Conservation (phyloP, 2,113 vertebrate genomes). For the Electrona antarctica region DNA sequence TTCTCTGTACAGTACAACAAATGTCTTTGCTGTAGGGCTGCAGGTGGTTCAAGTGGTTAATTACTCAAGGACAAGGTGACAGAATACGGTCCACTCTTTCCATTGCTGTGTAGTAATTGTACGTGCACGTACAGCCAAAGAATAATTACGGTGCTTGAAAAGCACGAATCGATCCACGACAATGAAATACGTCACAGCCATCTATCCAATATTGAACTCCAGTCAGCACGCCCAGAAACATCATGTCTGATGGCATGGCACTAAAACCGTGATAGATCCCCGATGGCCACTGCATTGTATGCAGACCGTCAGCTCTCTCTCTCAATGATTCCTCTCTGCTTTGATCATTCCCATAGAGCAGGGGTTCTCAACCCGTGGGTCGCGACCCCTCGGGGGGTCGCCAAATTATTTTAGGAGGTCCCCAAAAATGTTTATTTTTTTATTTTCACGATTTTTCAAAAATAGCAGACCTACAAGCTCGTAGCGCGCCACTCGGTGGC, state of each 20-base stretch:
- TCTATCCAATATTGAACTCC: slow-evolving; percentile 25
- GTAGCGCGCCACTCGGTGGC: too few relatives aligned
- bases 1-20: too few relatives aligned
- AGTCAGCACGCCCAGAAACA: slow-evolving; percentile 27
- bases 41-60: too few relatives aligned
- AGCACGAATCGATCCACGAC: slow-evolving; percentile 48
- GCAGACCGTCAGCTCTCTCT: slow-evolving; percentile 7
- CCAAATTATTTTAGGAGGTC: too few relatives aligned
- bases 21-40: too few relatives aligned
- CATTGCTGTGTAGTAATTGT: slow-evolving; percentile 7
- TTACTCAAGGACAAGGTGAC: too few relatives aligned
- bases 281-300: slow-evolving; percentile 9
- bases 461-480: too few relatives aligned
- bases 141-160: slow-evolving; percentile 45
- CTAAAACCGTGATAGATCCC: not conserved
- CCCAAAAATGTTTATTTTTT: too few relatives aligned
- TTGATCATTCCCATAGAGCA: not conserved
- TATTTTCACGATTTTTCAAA: too few relatives aligned
- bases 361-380: too few relatives aligned
- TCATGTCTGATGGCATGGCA: too few relatives aligned
- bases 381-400: too few relatives aligned
- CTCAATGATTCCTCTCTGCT: not conserved
- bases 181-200: slow-evolving; percentile 44
- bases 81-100: not conserved
- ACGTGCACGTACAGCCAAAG: slow-evolving; percentile 29